Evolutionary conservation across 2,888 invertebrate genomes (phyloP).

Genomic region (Oxytorus armatus): DNA sequence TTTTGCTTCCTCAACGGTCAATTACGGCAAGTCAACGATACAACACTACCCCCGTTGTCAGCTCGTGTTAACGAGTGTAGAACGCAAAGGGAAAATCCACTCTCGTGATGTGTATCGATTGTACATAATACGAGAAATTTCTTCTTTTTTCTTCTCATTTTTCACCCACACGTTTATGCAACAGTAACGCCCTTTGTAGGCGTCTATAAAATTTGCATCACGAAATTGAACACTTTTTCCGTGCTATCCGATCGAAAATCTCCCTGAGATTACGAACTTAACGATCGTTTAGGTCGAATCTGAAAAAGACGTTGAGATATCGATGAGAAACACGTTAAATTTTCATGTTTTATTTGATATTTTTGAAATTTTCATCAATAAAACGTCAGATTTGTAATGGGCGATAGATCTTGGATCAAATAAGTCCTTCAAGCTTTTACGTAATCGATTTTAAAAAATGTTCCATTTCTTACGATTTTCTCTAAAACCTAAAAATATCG

Average conservation of each 20-base stretch:
- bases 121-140: constrained; percentile 7
- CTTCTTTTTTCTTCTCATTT: constrained; percentile 4
- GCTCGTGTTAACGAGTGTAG: constrained; percentile 46
- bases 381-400: too few relatives aligned
- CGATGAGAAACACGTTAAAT: not conserved
- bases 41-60: constrained; percentile 48
- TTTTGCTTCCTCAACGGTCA: constrained; percentile 41
- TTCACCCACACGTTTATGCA: constrained; percentile 33
- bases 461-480: too few relatives aligned
- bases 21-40: constrained; percentile 53
- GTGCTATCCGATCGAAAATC: not conserved
- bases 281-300: too few relatives aligned
- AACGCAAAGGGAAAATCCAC: constrained; percentile 14
- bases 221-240: not conserved
- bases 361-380: too few relatives aligned
- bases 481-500: too few relatives aligned
- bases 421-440: too few relatives aligned
- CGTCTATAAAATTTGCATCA: constrained; percentile 6
- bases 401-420: too few relatives aligned
- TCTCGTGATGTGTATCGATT: constrained; percentile 21
- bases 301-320: not conserved
- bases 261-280: not conserved
- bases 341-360: too few relatives aligned
- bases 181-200: not conserved
- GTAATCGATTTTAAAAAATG: too few relatives aligned